Evolutionary conservation across 2,797 vertebrate species (phyloP), one percentile per base, ranked within the genome.

Genomic region (Jordanella pulchra): DNA sequence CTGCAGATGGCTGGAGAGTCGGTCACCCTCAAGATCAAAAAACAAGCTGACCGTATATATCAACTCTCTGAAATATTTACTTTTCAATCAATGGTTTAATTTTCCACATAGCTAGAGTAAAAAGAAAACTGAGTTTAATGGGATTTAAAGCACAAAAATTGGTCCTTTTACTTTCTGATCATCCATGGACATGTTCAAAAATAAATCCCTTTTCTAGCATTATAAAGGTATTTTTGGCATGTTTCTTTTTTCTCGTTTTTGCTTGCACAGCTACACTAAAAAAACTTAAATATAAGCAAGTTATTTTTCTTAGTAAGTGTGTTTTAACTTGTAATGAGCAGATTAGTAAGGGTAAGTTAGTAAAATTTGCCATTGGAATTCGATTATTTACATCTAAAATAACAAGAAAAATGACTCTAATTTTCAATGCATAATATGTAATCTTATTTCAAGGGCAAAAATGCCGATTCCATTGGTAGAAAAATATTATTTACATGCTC

Each of bases 21-120:
- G 0, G 98, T 99, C 82, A 98, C 97, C 0, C 92, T 99, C 80
- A 99, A 98, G 93, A 99, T 99, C 92, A 99, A 97, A 93, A 99
- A 99, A 77, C 95, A 96, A 86, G 91, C 92, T 0, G 97, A 98
- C 71, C 87, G 97, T 98, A 97, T 90, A 65, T 39, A 45, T 65
- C 18, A 4, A 25, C 12, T 25, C 13, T 11, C 3, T 0, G 27
- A 21, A 17, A 44, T 23, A 23, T 44, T 25, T 50, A 0, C 13
- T 66, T 61, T 72, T 28, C 18, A 12, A 12, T 27, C 58, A 60
- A 60, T 30, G 21, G 18, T 60, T 35, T 0, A 13, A 14, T n/a
- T 63, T n/a, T 44, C 25, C 23, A 44, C 25, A 63, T 44, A 5
- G n/a, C 60, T 44, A 18, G 15, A 48, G 18, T 3, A 15, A 39